These are phyloP conservation scores for Oryzias curvinotus DNA, from an alignment of 2,113 vertebrate genomes.

Conservation along the genomic window DNA sequence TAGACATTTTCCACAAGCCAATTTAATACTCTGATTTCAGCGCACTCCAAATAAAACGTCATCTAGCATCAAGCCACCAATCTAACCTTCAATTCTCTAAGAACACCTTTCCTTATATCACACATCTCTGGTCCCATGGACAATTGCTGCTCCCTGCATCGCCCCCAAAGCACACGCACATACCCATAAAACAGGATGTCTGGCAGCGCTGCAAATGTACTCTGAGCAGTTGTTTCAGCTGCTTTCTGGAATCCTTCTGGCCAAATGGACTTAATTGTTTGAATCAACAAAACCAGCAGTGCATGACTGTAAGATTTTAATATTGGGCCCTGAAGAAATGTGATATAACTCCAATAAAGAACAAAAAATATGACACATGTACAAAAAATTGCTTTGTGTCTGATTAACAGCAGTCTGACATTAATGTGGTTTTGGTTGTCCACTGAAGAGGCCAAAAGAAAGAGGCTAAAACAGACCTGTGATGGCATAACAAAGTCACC, in stretches of 20 bases:
- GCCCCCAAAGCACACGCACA: slow-evolving; percentile 43
- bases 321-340: not conserved
- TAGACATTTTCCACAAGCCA: slow-evolving; percentile 49
- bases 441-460: no score
- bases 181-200: slow-evolving; percentile 66
- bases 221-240: slow-evolving; percentile 28
- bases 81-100: slow-evolving; percentile 37
- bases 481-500: not conserved
- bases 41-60: slow-evolving; percentile 53
- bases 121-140: slow-evolving; percentile 49
- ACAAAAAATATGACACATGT: no score
- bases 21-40: slow-evolving; percentile 43
- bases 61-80: slow-evolving; percentile 50
- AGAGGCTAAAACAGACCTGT: slow-evolving; percentile 24
- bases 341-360: slow-evolving; percentile 23
- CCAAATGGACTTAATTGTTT: slow-evolving; percentile 26
- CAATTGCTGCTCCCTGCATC: slow-evolving; percentile 56
- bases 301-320: slow-evolving; percentile 18
- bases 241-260: slow-evolving; percentile 29
- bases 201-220: slow-evolving; percentile 56
- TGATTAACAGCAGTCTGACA: no score
- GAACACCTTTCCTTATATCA: slow-evolving; percentile 35
- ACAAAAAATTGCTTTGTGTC: slow-evolving; percentile 1
- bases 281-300: slow-evolving; percentile 2
- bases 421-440: no score